Evolutionary conservation across 2,888 invertebrate genomes (phyloP), one percentile per base, ranked within the genome.

Genomic region (Phaedon cochleariae): DNA sequence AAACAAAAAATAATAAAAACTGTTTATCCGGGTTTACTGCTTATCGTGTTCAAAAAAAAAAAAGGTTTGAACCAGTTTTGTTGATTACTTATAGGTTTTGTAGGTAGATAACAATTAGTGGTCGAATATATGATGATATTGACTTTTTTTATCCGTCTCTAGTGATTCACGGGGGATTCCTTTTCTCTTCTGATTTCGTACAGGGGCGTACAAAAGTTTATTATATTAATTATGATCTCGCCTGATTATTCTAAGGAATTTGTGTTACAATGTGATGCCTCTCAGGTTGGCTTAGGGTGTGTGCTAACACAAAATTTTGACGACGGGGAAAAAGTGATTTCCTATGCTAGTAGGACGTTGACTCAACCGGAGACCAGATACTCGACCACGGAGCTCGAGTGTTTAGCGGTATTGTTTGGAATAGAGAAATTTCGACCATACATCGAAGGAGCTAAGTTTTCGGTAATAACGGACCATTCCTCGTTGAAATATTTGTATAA

Each of bases 341-440:
- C 59, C 21, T 73, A 69, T 48, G 29, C 60, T 5, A 64, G 64
- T 57, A 62, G 74, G 12, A 58, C 69, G 0, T 51, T 75, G n/a
- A 69, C 61, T 1, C 34, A 29, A 18, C 31, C 45, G 1, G 73
- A 73, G 26, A 45, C 64, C 3, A 72, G 69, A 7, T 73, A 63
- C 62, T 34, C 61, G 6, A 64, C 68, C 0, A 72, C 69, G 5
- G 69, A 75, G 46, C 22, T 46, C 10, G 75, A 74, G 59, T 70
- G 71, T 45, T 52, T 73, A 1, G 69, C 72, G 9, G 69, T 73
- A 2, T 51, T 76, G 12, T 76, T 73, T 70, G 69, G 67, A 5
- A 45, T 72, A 10, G 72, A 74, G 41, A 72, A 74, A 37, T 62
- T 73, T n/a, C 22, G 71, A 51, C 65, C 52, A 7, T 75, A 73